A percentile compares a stretch with the other conserved stretches of the same genome.
phyloP scores from a whole-genome alignment of 2,113 vertebrate genomes.

The Solea senegalensis region DNA sequence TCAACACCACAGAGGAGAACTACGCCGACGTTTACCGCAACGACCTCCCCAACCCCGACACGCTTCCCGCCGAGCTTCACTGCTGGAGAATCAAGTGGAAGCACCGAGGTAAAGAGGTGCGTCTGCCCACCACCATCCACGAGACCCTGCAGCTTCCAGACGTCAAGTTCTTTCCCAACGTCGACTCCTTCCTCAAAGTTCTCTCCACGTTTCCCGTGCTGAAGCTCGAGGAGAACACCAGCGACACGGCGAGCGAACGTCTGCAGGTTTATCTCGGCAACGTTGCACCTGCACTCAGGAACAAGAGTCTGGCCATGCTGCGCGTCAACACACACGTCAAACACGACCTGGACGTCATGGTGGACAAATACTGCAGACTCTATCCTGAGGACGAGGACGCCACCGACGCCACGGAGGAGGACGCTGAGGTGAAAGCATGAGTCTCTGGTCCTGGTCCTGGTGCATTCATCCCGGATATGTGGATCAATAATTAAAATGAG shows the following conservation, averaged over 20 bases:
- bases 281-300: constrained; percentile 83
- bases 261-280: constrained; percentile 85
- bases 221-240: constrained; percentile 83
- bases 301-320: constrained; percentile 87
- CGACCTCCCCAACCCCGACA: constrained; percentile 91
- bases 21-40: constrained; percentile 87
- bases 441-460: too few relatives aligned
- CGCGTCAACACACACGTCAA: constrained; percentile 90
- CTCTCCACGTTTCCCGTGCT: constrained; percentile 88
- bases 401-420: constrained; percentile 54
- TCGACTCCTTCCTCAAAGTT: constrained; percentile 89
- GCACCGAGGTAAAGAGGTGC: constrained; percentile 92
- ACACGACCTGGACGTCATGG: constrained; percentile 93
- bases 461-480: too few relatives aligned
- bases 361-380: constrained; percentile 91
- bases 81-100: constrained; percentile 99
- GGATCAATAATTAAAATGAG: too few relatives aligned
- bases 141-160: constrained; percentile 91
- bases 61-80: constrained; percentile 90
- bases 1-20: constrained; percentile 90
- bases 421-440: constrained; percentile 15
- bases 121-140: constrained; percentile 90
- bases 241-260: constrained; percentile 78
- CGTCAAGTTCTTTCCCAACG: constrained; percentile 94
- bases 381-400: constrained; percentile 86